Base-by-base conservation (phyloP, 2,113 vertebrate genomes). In the Macroglossus sobrinus region DNA sequence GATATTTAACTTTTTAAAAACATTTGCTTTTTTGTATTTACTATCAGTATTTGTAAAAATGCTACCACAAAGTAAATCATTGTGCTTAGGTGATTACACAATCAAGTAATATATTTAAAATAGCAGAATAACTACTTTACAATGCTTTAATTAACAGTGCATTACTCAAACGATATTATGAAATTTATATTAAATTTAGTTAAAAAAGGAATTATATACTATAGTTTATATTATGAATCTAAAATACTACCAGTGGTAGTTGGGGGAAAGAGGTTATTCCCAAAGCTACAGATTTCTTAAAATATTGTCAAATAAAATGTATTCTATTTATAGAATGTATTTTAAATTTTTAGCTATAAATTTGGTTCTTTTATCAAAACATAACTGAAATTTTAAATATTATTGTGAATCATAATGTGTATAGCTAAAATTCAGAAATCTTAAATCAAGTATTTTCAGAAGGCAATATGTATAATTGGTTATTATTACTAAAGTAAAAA, bases 31-130 rank as follows among this genome's bases (percentile, higher is more conserved):
- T 92, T 90, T 74, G 16, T 84, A 84, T 86, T 35, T 92, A 2
- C 55, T 45, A 9, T 87, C 26, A 22, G 89, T 96, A 53, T 86
- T 80, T 91, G 84, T 40, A 97, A 92, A 93, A 93, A 92, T 81
- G 68, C 10, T 30, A 89, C 45, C 64, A 45, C 21, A 88, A 94
- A 91, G 78, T 53, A 57, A 35, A 66, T 2, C 2, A 85, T 47
- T 0, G 0, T 50, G 14, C 68, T 80, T 93, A 59, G 93, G 5
- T n/a, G 50, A 92, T 47, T 19, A 80, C 3, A 57, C 61, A 69
- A 74, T 68, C 38, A 95, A 30, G 38, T 76, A 72, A 21, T 8
- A 64, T 16, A 5, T 24, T 45, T 69, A 84, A 94, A 85, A 66
- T 88, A 26, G 69, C 26, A 85, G 43, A 88, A 35, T 75, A 91